These are phyloP conservation scores for Coleophora flavipennella DNA, from an alignment of 2,888 invertebrate species.

Conservation along the genomic window DNA sequence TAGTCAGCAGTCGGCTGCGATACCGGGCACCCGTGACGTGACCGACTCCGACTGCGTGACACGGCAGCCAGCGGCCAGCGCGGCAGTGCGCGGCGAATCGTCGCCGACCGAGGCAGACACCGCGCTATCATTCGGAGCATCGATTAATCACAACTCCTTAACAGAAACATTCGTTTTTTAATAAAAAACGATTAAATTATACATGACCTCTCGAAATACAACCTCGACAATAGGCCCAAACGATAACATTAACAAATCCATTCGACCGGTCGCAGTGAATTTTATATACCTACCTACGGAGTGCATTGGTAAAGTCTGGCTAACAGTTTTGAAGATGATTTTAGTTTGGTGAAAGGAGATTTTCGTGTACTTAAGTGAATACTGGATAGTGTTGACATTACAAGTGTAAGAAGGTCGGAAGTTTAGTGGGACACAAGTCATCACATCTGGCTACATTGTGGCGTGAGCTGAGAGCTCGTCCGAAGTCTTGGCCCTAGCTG, in stretches of 20 bases:
- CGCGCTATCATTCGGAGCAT: slow-evolving; percentile 18
- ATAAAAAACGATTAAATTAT: slow-evolving; percentile 31
- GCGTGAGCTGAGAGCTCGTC: no score
- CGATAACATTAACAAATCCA: slow-evolving; percentile 6
- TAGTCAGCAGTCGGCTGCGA: slow-evolving; percentile 7
- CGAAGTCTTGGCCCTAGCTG: no score
- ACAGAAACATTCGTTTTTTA: slow-evolving; percentile 41
- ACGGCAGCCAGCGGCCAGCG: slow-evolving; percentile 4
- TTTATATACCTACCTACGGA: slow-evolving; percentile 22
- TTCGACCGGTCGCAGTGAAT: slow-evolving; percentile 45
- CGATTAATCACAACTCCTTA: slow-evolving; percentile 47
- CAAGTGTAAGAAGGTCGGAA: no score
- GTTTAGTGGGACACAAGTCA: no score
- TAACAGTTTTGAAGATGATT: slow-evolving; percentile 36
- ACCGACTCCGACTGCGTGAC: no score
- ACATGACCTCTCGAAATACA: slow-evolving; percentile 10
- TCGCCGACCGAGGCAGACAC: slow-evolving; percentile 19
- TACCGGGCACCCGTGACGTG: no score
- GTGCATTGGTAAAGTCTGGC: slow-evolving; percentile 33
- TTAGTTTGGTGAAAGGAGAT: slow-evolving; percentile 55
- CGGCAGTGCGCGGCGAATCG: slow-evolving; percentile 19
- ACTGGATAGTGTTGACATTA: no score
- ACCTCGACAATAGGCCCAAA: slow-evolving; percentile 8
- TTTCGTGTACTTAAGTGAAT: slow-evolving; percentile 23
- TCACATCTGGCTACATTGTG: no score